These are phyloP conservation scores for Mionectes macconnelli DNA, from an alignment of 2,113 vertebrate species.

Conservation along the genomic window DNA sequence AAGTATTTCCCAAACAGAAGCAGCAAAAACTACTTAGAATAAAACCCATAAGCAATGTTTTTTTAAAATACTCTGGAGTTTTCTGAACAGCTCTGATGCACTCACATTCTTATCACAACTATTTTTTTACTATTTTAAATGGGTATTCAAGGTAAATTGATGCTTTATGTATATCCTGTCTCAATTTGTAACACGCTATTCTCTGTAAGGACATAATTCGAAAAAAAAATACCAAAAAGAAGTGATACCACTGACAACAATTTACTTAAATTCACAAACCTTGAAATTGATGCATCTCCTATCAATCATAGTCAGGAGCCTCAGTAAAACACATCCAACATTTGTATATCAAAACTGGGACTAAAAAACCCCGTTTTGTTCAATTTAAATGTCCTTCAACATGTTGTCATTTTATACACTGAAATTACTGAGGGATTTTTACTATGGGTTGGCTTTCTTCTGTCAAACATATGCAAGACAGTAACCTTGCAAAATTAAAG, in stretches of 20 bases:
- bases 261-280: constrained; percentile 76
- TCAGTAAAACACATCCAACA: constrained; percentile 65
- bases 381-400: constrained; percentile 69
- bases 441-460: constrained; percentile 41
- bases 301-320: constrained; percentile 71
- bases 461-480: constrained; percentile 3
- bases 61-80: constrained; percentile 57
- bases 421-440: constrained; percentile 52
- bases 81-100: constrained; percentile 60
- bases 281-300: constrained; percentile 74
- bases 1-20: constrained; percentile 63
- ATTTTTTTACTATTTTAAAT: constrained; percentile 60
- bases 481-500: constrained; percentile 62
- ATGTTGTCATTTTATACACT: constrained; percentile 45
- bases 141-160: constrained; percentile 71
- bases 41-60: background rate
- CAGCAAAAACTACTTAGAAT: constrained; percentile 26
- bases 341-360: constrained; percentile 70
- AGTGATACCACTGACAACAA: constrained; percentile 68
- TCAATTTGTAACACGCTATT: constrained; percentile 63
- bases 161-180: constrained; percentile 70
- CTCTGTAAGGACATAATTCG: constrained; percentile 67
- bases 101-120: constrained; percentile 36
- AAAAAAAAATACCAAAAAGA: constrained; percentile 50
- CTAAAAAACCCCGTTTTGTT: constrained; percentile 56